A percentile compares a stretch with the other conserved stretches of the same genome.
These are phyloP conservation scores for Perizoma affinitatum DNA, from an alignment of 2,888 invertebrate genomes.

Conservation along the genomic window DNA sequence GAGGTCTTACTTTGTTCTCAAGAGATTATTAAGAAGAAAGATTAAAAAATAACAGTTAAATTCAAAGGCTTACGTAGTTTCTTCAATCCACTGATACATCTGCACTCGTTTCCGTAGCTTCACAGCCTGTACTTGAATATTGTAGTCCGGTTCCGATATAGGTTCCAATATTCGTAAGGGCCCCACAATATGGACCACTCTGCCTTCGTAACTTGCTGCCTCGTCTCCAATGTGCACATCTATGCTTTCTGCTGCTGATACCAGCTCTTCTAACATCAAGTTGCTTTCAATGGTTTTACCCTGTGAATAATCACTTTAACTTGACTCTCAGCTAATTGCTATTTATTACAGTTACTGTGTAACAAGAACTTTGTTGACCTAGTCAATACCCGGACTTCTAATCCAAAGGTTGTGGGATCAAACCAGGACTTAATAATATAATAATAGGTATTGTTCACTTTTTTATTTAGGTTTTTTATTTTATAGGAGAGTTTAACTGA, in stretches of 20 bases:
- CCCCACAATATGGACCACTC: conserved; percentile 91
- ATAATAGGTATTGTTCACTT: too few relatives aligned
- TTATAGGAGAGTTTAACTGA: too few relatives aligned
- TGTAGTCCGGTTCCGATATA: conserved; percentile 93
- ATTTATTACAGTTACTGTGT: too few relatives aligned
- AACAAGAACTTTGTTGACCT: too few relatives aligned
- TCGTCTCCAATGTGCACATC: conserved; percentile 89
- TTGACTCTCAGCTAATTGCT: neutral
- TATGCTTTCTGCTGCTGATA: conserved; percentile 76
- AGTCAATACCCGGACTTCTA: too few relatives aligned
- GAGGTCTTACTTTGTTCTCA: too few relatives aligned
- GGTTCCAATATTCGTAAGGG: conserved; percentile 90
- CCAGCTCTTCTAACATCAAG: conserved; percentile 90
- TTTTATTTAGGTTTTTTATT: too few relatives aligned
- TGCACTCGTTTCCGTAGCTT: conserved; percentile 93
- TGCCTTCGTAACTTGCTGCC: conserved; percentile 87
- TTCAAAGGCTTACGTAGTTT: conserved; percentile 80
- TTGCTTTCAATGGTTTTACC: conserved; percentile 92
- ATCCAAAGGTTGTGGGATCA: too few relatives aligned
- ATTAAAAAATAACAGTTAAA: neutral
- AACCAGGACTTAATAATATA: too few relatives aligned
- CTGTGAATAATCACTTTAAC: conserved; percentile 65
- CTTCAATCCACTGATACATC: conserved; percentile 97
- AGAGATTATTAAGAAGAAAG: too few relatives aligned
- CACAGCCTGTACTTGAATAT: conserved; percentile 92